Evolutionary conservation across 2,113 vertebrate genomes (phyloP).

Genomic region (Alosa alosa): DNA sequence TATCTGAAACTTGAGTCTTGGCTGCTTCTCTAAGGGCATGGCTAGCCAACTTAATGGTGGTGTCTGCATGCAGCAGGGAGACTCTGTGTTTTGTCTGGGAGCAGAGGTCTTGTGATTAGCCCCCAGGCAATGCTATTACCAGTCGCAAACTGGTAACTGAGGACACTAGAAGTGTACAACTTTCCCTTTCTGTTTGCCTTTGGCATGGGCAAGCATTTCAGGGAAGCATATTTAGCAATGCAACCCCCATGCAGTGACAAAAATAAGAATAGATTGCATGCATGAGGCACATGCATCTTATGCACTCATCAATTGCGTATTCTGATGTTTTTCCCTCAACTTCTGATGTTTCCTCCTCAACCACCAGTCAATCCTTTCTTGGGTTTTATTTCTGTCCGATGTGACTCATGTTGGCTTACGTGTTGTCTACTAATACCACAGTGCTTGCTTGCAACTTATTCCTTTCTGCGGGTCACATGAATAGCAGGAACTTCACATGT

Average conservation of each 20-base stretch:
- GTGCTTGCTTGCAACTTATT: no score
- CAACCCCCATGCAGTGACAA: background rate
- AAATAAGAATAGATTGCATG: background rate
- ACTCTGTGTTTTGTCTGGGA: background rate
- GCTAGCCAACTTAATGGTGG: background rate
- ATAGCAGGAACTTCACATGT: background rate
- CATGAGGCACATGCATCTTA: background rate
- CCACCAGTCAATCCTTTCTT: background rate
- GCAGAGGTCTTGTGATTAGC: conserved; percentile 1
- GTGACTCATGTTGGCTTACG: background rate
- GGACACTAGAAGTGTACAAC: background rate
- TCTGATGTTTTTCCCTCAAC: background rate
- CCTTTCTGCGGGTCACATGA: no score
- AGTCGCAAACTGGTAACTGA: background rate
- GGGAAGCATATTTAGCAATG: background rate
- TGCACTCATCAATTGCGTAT: background rate
- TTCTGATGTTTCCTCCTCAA: no score
- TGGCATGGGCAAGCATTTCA: background rate
- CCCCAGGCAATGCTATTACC: background rate
- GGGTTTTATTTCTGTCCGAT: background rate
- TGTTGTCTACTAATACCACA: background rate
- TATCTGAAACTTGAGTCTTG: background rate
- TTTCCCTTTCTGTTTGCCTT: no score
- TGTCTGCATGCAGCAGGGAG: background rate
- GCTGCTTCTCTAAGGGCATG: background rate